A percentile compares a stretch with the other conserved stretches of the same genome.
These are phyloP conservation scores for Furcifer pardalis DNA, from an alignment of 2,797 vertebrate genomes.

Conservation along the genomic window DNA sequence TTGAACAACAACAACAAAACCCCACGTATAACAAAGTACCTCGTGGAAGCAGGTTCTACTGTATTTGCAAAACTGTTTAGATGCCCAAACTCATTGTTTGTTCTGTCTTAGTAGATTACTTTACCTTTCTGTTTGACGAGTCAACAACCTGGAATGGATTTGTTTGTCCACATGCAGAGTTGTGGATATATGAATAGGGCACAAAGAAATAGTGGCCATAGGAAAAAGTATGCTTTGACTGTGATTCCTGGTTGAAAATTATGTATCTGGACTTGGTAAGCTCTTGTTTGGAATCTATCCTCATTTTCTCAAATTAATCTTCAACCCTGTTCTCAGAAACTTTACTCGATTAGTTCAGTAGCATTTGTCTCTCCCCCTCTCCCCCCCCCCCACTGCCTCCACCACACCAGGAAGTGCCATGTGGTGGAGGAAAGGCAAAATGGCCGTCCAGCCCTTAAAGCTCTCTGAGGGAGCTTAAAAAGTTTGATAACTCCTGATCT, in stretches of 20 bases:
- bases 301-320: not conserved
- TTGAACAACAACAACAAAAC: too few relatives aligned
- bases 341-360: not conserved
- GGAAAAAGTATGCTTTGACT: slow-evolving; percentile 24
- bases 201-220: slow-evolving; percentile 58
- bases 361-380: too few relatives aligned
- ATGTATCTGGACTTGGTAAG: not conserved
- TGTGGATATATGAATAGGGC: slow-evolving; percentile 64
- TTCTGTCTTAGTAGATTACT: slow-evolving; percentile 39
- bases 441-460: too few relatives aligned
- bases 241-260: not conserved
- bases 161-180: slow-evolving; percentile 63
- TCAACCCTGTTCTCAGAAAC: not conserved
- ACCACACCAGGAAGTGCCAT: too few relatives aligned
- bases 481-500: too few relatives aligned
- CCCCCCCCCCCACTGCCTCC: too few relatives aligned
- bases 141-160: slow-evolving; percentile 61
- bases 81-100: slow-evolving; percentile 18
- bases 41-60: too few relatives aligned
- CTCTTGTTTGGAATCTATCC: not conserved
- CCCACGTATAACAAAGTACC: too few relatives aligned
- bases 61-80: not conserved
- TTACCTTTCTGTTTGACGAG: slow-evolving; percentile 42
- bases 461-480: too few relatives aligned
- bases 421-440: too few relatives aligned